Evolutionary conservation across 2,888 invertebrate genomes (phyloP), one percentile per base, ranked within the genome.

Genomic region (Craniophora ligustri): DNA sequence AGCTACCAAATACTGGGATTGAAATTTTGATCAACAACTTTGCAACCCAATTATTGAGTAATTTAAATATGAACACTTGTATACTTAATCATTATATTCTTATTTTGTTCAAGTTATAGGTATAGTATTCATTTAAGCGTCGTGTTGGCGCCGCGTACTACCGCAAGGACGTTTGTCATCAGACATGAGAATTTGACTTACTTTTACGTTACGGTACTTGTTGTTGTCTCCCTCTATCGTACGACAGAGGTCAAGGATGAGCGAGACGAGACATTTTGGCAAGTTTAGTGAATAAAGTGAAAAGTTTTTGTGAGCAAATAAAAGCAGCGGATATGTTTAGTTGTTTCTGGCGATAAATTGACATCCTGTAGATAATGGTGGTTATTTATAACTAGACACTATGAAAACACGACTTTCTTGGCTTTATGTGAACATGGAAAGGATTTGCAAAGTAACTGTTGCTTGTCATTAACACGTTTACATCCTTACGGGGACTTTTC

Each of bases 111-210:
- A n/a, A n/a, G n/a, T n/a, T n/a, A n/a, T n/a, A n/a, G n/a, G n/a
- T n/a, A n/a, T n/a, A 7, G 21, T 3, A 7, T 21, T 21, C 8
- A 8, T 3, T 19, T 19, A 1, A 19, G 19, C 19, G 4, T 18
- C 18, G 30, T 16, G 4, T 32, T 54, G 36, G 38, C 40, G 48
- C 45, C 70, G 38, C 23, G n/a, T 28, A 23, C 41, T 34, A 60
- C 38, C 7, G 35, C 75, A 74, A 69, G 69, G 75, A 74, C 75
- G 69, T 61, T 60, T 70, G 47, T 46, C 53, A 46, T 57, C 61
- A 48, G 21, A 70, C 54, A 15, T 38, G 41, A 56, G 42, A 60
- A 70, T 66, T 69, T 53, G 56, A 30, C 56, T 60, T 51, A 69
- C 72, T 66, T 74, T 65, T 64, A 42, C 39, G 28, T 74, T 70